Base-by-base conservation (phyloP, 2,113 vertebrate genomes). In the Zapornia atra region DNA sequence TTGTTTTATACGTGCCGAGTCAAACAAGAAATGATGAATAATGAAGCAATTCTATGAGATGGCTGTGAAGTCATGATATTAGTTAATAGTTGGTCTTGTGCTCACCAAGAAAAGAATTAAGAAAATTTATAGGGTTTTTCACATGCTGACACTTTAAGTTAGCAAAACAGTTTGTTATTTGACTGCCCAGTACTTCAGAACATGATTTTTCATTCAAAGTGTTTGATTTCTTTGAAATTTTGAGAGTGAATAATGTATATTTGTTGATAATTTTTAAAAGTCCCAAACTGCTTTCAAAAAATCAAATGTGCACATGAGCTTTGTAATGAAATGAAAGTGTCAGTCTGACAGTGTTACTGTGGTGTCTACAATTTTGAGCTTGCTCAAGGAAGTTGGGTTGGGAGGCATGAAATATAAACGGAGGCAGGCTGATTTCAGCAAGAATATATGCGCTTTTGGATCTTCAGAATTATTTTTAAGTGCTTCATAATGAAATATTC, bases 401-500 rank as follows among this genome's bases (percentile, higher is more conserved):
- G 33, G 29, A 79, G 61, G 17, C 3, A 1, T 61, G 79, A 56
- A 56, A 54, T 61, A 28, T 42, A 51, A 90, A 93, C 11, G 26
- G 82, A 75, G 42, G 15, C 22, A 53, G 40, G 6, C 56, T 57
- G 18, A 59, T 85, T 94, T 66, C 59, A 80, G 40, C 15, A 84
- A 56, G 15, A 95, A 59, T 64, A 26, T 34, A 11, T 70, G 33
- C 60, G 12, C 19, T 73, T 40, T 56, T 16, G 6, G 4, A 1
- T 40, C 22, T 81, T 18, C 40, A 2, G 4, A 46, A 42, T 6
- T 31, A 42, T 69, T 57, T 63, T 13, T 16, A 72, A 61, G 40
- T 63, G 22, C 54, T 90, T 83, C 14, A 20, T 77, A 77, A 92
- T 79, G 33, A 87, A 91, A 82, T 95, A 88, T 72, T 94, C 50